Conservation (phyloP, 35 echinoderm and acorn worm genomes). For the Ophioderma brevispina region DNA sequence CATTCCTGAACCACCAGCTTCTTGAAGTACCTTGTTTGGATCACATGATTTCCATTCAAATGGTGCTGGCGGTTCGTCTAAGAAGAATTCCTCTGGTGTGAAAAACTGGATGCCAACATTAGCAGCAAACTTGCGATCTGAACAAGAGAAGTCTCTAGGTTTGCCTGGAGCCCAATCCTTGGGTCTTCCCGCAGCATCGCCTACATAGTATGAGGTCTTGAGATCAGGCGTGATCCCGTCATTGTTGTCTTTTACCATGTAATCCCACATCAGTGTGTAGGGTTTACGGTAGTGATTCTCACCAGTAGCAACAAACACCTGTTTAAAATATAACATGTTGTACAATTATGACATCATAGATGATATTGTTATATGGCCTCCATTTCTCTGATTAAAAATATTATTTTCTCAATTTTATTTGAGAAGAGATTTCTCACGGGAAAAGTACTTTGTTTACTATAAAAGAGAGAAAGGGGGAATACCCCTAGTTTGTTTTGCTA, state of each 20-base stretch:
- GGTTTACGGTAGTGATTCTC: constrained; percentile 90
- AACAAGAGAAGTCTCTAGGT: constrained; percentile 86
- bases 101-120: constrained; percentile 76
- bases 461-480: too few species aligned
- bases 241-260: constrained; percentile 67
- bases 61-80: constrained; percentile 47
- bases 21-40: constrained; percentile 56
- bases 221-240: constrained; percentile 64
- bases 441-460: too few species aligned
- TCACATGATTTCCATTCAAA: constrained; percentile 89
- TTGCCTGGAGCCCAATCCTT: constrained; percentile 92
- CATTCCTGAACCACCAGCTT: constrained; percentile 14
- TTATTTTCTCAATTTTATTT: too few species aligned
- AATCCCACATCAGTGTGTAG: constrained; percentile 75
- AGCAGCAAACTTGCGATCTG: constrained; percentile 92
- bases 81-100: constrained; percentile 93
- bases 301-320: constrained; percentile 87
- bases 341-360: too few species aligned
- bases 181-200: constrained; percentile 87
- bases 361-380: too few species aligned
- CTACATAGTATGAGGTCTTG: constrained; percentile 73
- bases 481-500: too few species aligned
- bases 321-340: too few species aligned
- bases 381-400: too few species aligned
- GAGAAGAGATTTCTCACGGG: too few species aligned